Conservation (phyloP, 2,113 vertebrate genomes). For the Piliocolobus tephrosceles region DNA sequence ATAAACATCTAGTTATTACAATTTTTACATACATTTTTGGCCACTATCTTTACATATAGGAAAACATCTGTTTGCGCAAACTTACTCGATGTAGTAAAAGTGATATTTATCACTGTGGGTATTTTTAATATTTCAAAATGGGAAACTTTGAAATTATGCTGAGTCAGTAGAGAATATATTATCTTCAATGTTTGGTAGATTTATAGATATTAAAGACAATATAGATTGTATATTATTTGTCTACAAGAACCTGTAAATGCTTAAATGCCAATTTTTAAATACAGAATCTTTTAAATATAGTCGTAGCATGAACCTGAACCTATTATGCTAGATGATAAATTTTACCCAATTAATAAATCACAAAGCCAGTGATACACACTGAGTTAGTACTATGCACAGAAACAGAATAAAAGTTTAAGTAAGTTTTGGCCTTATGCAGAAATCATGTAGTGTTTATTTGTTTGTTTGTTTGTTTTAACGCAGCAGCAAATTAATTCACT, state of each 20-base stretch:
- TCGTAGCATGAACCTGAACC: not conserved
- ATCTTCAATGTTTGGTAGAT: not conserved
- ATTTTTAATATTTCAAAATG: not conserved
- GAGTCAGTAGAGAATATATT: not conserved
- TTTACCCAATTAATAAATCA: slow-evolving; percentile 27
- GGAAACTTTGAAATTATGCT: not conserved
- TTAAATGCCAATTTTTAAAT: not conserved
- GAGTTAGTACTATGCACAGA: not conserved
- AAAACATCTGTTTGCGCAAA: not conserved
- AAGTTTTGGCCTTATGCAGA: not conserved
- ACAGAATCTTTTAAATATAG: not conserved
- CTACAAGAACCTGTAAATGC: not conserved
- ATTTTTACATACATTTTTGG: not conserved
- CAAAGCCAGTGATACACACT: not conserved
- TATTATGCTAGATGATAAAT: not conserved
- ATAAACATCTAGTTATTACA: not conserved
- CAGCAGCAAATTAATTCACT: not conserved
- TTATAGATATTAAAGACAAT: not conserved
- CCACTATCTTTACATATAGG: not conserved
- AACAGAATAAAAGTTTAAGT: not conserved
- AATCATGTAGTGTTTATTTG: not conserved
- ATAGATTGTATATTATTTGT: not conserved
- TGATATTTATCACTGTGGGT: not conserved
- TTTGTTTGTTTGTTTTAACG: not conserved
- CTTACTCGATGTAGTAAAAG: not conserved